These are phyloP conservation scores for Morpho helenor DNA, from an alignment of 2,888 invertebrate species.

Conservation along the genomic window DNA sequence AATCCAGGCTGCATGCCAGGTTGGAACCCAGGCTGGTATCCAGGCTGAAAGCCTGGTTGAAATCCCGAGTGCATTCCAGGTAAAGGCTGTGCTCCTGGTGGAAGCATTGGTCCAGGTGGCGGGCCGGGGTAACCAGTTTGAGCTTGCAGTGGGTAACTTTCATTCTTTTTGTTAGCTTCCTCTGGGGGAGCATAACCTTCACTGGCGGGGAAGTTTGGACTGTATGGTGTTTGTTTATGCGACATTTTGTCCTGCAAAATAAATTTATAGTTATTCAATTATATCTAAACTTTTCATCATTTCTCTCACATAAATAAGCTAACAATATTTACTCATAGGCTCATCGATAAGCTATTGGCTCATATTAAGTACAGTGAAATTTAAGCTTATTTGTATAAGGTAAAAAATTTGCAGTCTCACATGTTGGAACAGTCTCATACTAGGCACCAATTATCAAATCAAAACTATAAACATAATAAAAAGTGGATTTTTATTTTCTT, in stretches of 20 bases:
- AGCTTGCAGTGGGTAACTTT: slow-evolving; percentile 50
- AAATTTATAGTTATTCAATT: slow-evolving; percentile 2
- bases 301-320: too few relatives aligned
- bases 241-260: slow-evolving; percentile 46
- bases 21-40: slow-evolving; percentile 51
- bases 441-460: too few relatives aligned
- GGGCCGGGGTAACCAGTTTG: slow-evolving; percentile 56
- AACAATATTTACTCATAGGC: too few relatives aligned
- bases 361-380: too few relatives aligned
- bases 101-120: slow-evolving; percentile 40
- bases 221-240: slow-evolving; percentile 61
- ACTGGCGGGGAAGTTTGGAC: slow-evolving; percentile 65
- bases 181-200: slow-evolving; percentile 63
- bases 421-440: too few relatives aligned
- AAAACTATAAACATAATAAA: too few relatives aligned
- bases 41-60: slow-evolving; percentile 58
- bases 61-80: slow-evolving; percentile 64
- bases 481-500: too few relatives aligned
- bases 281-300: neutral
- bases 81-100: slow-evolving; percentile 56
- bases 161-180: slow-evolving; percentile 46
- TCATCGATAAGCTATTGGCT: too few relatives aligned
- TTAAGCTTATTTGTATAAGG: too few relatives aligned
- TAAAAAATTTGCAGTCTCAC: too few relatives aligned
- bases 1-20: slow-evolving; percentile 39